Conservation (phyloP, 2,888 invertebrate genomes). For the Geophilus truncorum region DNA sequence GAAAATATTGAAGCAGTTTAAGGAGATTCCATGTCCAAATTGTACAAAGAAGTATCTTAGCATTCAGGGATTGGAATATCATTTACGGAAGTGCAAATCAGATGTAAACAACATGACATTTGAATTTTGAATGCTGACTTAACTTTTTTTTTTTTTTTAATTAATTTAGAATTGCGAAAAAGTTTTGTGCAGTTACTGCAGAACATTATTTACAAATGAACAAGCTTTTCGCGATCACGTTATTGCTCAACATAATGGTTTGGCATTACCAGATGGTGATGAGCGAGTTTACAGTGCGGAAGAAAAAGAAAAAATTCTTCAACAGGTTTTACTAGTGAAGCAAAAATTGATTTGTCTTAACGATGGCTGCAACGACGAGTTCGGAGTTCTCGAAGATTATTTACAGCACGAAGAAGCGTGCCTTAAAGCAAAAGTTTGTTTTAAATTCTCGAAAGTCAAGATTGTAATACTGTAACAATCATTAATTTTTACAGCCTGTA, state of each 20-base stretch:
- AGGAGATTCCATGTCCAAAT: background rate
- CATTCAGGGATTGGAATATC: background rate
- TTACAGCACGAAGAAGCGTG: background rate
- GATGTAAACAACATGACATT: too few relatives aligned
- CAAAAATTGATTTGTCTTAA: background rate
- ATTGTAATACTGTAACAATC: too few relatives aligned
- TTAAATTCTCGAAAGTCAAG: too few relatives aligned
- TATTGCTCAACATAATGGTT: conserved; percentile 6
- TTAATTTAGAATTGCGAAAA: background rate
- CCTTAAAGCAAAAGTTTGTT: background rate
- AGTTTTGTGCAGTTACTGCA: background rate
- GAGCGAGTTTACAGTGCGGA: background rate
- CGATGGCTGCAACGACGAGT: background rate
- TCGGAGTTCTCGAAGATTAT: background rate
- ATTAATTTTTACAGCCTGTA: background rate
- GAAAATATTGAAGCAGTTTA: conserved; percentile 2
- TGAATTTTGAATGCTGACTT: background rate
- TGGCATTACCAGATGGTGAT: background rate
- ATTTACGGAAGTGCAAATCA: background rate
- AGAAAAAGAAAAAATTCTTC: background rate
- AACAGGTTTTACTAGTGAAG: background rate
- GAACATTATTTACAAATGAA: background rate
- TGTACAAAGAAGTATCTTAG: background rate
- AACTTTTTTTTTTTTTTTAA: background rate
- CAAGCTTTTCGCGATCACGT: background rate